Percentiles rank a stretch among this genome's conserved stretches.
phyloP scores from a whole-genome alignment of 2,888 invertebrate genomes.

The Pheosia tremula region DNA sequence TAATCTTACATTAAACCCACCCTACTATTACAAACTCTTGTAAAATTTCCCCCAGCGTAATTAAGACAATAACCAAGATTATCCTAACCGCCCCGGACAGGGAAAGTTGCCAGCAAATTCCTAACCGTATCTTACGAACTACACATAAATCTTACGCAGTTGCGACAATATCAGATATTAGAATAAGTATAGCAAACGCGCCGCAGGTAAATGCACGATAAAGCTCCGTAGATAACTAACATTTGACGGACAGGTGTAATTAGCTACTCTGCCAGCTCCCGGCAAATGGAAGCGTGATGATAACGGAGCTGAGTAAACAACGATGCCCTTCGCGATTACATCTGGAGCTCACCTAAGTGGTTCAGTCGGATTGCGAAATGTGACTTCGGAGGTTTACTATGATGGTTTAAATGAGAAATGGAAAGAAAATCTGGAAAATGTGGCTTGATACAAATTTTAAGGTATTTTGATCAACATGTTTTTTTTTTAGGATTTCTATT shows the following conservation, averaged over 20 bases:
- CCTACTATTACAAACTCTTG: no score
- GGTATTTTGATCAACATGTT: not conserved
- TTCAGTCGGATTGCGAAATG: constrained; percentile 62
- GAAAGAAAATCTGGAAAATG: no score
- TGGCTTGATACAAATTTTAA: not conserved
- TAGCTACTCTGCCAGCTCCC: constrained; percentile 62
- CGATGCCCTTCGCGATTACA: constrained; percentile 70
- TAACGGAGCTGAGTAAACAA: constrained; percentile 67
- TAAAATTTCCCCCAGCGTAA: constrained; percentile 23
- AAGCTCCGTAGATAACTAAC: constrained; percentile 59
- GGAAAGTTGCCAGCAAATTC: constrained; percentile 38
- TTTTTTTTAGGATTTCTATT: no score
- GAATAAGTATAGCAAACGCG: constrained; percentile 44
- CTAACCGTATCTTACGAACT: constrained; percentile 38
- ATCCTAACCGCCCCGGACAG: constrained; percentile 25
- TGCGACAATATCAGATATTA: constrained; percentile 45
- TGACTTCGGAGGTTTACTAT: constrained; percentile 35
- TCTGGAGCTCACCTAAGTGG: constrained; percentile 55
- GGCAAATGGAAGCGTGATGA: constrained; percentile 63
- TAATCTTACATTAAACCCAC: no score
- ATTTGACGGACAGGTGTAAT: constrained; percentile 79
- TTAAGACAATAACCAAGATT: constrained; percentile 37
- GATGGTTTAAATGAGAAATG: not conserved
- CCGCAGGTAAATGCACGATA: constrained; percentile 64
- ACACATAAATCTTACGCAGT: constrained; percentile 41